Conservation (phyloP, 2,888 invertebrate genomes). For the Campaea margaritaria region DNA sequence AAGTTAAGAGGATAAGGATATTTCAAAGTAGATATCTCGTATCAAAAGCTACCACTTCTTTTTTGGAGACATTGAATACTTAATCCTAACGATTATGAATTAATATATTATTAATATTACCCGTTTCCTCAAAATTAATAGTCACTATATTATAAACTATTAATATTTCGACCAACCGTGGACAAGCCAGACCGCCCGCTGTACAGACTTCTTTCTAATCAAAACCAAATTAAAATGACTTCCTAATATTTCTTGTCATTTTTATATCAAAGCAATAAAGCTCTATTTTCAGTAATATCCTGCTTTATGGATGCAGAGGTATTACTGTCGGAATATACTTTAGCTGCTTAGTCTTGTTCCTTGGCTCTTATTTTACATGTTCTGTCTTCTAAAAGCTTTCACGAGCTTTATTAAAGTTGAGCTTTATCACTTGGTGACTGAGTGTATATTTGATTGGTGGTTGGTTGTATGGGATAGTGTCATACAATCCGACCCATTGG, state of each 20-base stretch:
- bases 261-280: constrained; percentile 51
- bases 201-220: constrained; percentile 55
- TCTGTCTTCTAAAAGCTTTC: constrained; percentile 52
- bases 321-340: constrained; percentile 47
- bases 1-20: background rate
- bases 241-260: constrained; percentile 17
- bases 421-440: constrained; percentile 44
- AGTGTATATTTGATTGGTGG: constrained; percentile 44
- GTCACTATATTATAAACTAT: constrained; percentile 60
- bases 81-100: constrained; percentile 54
- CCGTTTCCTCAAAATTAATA: constrained; percentile 62
- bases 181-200: constrained; percentile 69
- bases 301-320: constrained; percentile 32
- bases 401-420: constrained; percentile 42
- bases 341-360: constrained; percentile 64
- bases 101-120: constrained; percentile 62
- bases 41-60: constrained; percentile 1
- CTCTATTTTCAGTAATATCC: constrained; percentile 46
- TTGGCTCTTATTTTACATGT: constrained; percentile 71
- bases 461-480: constrained; percentile 62
- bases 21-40: constrained; percentile 2
- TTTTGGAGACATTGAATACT: constrained; percentile 46
- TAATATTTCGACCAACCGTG: constrained; percentile 67
- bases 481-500: constrained; percentile 75
- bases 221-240: constrained; percentile 29